Base-by-base conservation (phyloP, 2,797 vertebrate genomes). In the Danio choprae region DNA sequence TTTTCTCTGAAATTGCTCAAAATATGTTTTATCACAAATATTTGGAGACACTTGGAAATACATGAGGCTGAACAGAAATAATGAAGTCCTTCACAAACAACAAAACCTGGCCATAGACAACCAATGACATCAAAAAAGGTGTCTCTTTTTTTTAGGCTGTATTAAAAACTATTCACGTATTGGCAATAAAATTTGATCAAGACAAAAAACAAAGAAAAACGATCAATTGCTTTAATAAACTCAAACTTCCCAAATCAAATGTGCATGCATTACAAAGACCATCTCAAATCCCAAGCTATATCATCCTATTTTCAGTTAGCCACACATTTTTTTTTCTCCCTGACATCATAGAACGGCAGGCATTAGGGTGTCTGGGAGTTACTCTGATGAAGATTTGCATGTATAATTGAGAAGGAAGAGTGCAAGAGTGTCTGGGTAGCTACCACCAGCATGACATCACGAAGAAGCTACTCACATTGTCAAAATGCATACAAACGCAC, bases 331-430 rank as follows among this genome's bases (percentile, higher is more conserved):
- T 51, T 51, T 65, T 20, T 67, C 48, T 46, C 51, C 1, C 60
- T n/a, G 73, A 20, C 70, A 58, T 55, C 40, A 60, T 62, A 75
- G 43, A 44, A 75, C 12, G 36, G 55, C 22, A 4, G 43, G 36
- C 22, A 56, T 81, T 71, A 38, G 29, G 51, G 59, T 38, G 22
- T 64, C 56, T 64, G 48, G 38, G 64, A 73, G 50, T 50, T 83
- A 63, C 56, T 29, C 15, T 29, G 60, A 74, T 43, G 48, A 71
- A 71, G 78, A 86, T 84, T 82, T 77, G 77, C 80, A 84, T 86
- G 76, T 62, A 77, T 83, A 79, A 86, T 82, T 70, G 60, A 78
- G 50, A 6, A 62, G 64, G 41, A 46, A 43, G 68, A 70, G 76
- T 69, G 48, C 41, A 50, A 68, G 70, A 51, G 65, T 41, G 59